Conservation (phyloP, 2,113 vertebrate species). For the Eretmochelys imbricata region DNA sequence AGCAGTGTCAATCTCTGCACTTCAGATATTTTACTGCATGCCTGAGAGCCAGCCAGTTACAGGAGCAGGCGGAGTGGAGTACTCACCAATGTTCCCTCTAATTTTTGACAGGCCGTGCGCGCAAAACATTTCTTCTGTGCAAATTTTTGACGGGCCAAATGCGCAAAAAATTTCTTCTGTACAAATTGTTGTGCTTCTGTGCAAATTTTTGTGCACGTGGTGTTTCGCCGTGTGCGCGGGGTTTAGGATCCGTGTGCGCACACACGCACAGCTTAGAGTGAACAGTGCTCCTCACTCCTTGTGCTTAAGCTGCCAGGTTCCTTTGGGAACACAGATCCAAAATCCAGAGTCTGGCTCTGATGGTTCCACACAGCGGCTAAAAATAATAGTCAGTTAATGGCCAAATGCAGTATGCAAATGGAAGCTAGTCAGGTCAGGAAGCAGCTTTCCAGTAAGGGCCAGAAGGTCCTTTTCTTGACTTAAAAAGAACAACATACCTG, state of each 20-base stretch:
- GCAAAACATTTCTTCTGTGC: too few species aligned
- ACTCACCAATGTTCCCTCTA: not conserved
- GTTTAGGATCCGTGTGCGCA: too few species aligned
- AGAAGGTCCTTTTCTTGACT: not conserved
- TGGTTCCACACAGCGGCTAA: not conserved
- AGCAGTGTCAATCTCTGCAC: not conserved
- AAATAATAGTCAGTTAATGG: not conserved
- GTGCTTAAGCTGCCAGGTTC: not conserved
- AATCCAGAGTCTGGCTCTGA: not conserved
- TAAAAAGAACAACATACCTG: not conserved
- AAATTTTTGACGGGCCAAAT: too few species aligned
- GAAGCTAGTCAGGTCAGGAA: not conserved
- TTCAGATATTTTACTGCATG: not conserved
- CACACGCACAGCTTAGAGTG: too few species aligned
- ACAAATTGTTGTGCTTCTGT: too few species aligned
- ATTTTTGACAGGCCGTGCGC: too few species aligned
- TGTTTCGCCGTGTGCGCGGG: too few species aligned
- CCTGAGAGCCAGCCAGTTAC: not conserved
- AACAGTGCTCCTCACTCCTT: not conserved
- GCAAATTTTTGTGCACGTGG: too few species aligned
- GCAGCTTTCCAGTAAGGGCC: not conserved
- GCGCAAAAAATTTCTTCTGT: too few species aligned
- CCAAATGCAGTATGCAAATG: not conserved
- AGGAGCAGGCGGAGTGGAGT: not conserved
- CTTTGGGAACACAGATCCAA: not conserved